These are phyloP conservation scores for Serripes groenlandicus DNA, from an alignment of 2,888 invertebrate species.

Conservation along the genomic window DNA sequence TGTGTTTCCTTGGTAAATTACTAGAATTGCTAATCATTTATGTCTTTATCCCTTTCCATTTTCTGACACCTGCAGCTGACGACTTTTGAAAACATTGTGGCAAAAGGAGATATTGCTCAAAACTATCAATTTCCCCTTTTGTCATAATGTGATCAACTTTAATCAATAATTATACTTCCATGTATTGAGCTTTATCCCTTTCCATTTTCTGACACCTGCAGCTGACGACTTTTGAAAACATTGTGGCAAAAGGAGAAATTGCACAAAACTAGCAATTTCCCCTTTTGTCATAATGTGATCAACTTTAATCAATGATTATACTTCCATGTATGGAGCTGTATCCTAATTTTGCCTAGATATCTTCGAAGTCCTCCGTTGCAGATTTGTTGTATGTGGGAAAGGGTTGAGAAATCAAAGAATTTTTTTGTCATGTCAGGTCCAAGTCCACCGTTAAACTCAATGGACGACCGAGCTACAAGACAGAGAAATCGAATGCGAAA, in stretches of 20 bases:
- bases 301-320: not conserved
- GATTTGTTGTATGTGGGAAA: not conserved
- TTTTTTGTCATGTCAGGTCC: slow-evolving; percentile 70
- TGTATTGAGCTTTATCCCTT: no score
- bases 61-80: no score
- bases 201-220: not conserved
- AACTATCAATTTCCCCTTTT: no score
- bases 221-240: not conserved
- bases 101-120: no score
- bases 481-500: slow-evolving; percentile 74
- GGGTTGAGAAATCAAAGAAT: not conserved
- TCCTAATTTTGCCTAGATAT: not conserved
- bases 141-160: no score
- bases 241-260: not conserved
- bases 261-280: not conserved
- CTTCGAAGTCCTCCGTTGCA: not conserved
- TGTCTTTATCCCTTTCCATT: no score
- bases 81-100: no score
- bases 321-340: not conserved
- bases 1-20: no score
- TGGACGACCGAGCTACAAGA: slow-evolving; percentile 77
- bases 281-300: not conserved
- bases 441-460: slow-evolving; percentile 78
- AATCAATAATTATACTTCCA: no score
- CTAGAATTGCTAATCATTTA: no score